Evolutionary conservation across 2,888 invertebrate species (phyloP).

Genomic region (Macrophya annulata): DNA sequence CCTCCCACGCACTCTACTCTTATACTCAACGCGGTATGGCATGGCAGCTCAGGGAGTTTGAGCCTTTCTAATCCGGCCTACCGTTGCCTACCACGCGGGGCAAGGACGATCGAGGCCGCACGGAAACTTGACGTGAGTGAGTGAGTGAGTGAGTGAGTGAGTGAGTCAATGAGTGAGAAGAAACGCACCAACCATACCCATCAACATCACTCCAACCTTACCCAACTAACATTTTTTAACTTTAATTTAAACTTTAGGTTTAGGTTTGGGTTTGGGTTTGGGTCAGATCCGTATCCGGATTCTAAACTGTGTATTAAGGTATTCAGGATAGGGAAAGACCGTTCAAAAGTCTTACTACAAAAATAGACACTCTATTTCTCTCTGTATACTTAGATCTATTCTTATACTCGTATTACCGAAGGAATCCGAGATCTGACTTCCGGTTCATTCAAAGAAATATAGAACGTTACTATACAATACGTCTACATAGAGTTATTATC

Average conservation of each 20-base stretch:
- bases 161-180: neutral
- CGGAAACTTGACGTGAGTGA: slow-evolving; percentile 52
- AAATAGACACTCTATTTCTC: neutral
- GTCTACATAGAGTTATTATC: neutral
- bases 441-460: neutral
- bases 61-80: slow-evolving; percentile 75
- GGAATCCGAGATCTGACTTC: neutral
- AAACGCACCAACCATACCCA: neutral
- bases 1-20: slow-evolving; percentile 72
- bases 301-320: neutral
- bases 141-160: neutral
- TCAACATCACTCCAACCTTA: neutral
- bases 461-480: neutral
- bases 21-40: neutral
- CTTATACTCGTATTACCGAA: neutral
- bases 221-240: neutral
- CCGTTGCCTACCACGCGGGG: slow-evolving; percentile 75
- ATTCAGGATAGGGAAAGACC: neutral
- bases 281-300: neutral
- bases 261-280: neutral
- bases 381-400: neutral
- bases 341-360: neutral
- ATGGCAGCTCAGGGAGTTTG: slow-evolving; percentile 52
- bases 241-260: neutral
- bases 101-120: slow-evolving; percentile 79